phyloP scores from a whole-genome alignment of 1,140 invertebrate species.

The Belonocnema kinseyi region DNA sequence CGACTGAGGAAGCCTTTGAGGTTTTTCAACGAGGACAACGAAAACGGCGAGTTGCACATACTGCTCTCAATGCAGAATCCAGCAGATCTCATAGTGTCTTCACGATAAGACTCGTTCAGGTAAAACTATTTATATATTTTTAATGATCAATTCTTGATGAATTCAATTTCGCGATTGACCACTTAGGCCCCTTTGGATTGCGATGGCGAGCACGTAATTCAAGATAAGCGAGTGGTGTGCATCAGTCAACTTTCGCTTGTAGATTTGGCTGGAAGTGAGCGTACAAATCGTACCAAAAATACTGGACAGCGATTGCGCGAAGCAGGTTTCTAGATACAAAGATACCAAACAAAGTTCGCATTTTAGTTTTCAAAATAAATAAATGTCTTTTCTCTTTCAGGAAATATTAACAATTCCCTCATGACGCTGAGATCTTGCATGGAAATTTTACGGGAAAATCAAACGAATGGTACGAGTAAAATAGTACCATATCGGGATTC shows the following conservation, averaged over 20 bases:
- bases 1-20: slow-evolving; percentile 93
- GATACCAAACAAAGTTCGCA: too few relatives aligned
- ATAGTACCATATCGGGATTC: slow-evolving; percentile 96
- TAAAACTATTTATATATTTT: slow-evolving; percentile 51
- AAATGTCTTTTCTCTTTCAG: slow-evolving; percentile 61
- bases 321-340: slow-evolving; percentile 77
- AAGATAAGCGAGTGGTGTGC: slow-evolving; percentile 81
- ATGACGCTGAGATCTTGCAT: slow-evolving; percentile 92
- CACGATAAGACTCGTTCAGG: slow-evolving; percentile 92
- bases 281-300: slow-evolving; percentile 89
- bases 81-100: slow-evolving; percentile 96
- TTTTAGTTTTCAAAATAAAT: background rate
- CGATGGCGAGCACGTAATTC: slow-evolving; percentile 80
- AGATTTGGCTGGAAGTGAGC: slow-evolving; percentile 96
- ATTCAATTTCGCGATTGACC: background rate
- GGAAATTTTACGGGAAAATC: slow-evolving; percentile 94
- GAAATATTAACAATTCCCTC: slow-evolving; percentile 91
- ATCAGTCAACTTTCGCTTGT: slow-evolving; percentile 93
- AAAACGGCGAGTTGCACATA: slow-evolving; percentile 90
- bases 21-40: slow-evolving; percentile 88
- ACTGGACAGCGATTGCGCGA: slow-evolving; percentile 89
- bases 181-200: slow-evolving; percentile 86
- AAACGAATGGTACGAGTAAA: slow-evolving; percentile 79
- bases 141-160: background rate
- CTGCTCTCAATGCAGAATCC: slow-evolving; percentile 92